These are phyloP conservation scores for Torymus tubicola DNA, from an alignment of 2,888 invertebrate species.

Conservation along the genomic window DNA sequence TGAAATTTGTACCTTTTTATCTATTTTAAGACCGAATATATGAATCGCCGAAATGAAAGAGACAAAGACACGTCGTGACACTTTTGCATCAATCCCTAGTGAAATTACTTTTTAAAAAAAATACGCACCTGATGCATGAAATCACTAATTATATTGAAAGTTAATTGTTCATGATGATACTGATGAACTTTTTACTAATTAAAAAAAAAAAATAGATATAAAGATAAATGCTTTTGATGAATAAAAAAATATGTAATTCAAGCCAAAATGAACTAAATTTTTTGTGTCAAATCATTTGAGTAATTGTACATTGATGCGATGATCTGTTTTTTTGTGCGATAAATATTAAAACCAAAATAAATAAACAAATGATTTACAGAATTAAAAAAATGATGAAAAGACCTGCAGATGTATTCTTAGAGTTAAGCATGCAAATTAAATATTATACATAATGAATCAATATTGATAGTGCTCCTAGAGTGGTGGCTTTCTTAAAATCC, in stretches of 20 bases:
- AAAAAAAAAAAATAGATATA: constrained; percentile 63
- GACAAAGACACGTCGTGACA: constrained; percentile 57
- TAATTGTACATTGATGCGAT: constrained; percentile 60
- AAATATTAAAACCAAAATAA: constrained; percentile 53
- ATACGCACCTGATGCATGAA: constrained; percentile 61
- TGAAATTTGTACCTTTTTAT: constrained; percentile 56
- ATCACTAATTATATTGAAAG: constrained; percentile 66
- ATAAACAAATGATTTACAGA: constrained; percentile 58
- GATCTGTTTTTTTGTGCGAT: constrained; percentile 42
- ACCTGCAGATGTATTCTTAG: constrained; percentile 69
- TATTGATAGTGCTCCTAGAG: constrained; percentile 69
- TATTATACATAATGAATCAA: constrained; percentile 69
- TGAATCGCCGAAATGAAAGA: constrained; percentile 53
- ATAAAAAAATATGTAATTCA: constrained; percentile 71
- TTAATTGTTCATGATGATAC: constrained; percentile 69
- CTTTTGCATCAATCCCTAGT: constrained; percentile 72
- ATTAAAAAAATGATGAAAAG: constrained; percentile 57
- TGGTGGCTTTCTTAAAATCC: constrained; percentile 67
- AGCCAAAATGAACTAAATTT: constrained; percentile 68
- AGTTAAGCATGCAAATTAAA: constrained; percentile 70
- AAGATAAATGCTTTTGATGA: constrained; percentile 70
- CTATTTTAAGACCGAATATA: constrained; percentile 57
- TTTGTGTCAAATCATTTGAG: constrained; percentile 69
- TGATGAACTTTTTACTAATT: constrained; percentile 73
- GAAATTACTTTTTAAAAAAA: constrained; percentile 64